Evolutionary conservation across 2,113 vertebrate species (phyloP).

Genomic region (Rhegmatorhina hoffmannsi): DNA sequence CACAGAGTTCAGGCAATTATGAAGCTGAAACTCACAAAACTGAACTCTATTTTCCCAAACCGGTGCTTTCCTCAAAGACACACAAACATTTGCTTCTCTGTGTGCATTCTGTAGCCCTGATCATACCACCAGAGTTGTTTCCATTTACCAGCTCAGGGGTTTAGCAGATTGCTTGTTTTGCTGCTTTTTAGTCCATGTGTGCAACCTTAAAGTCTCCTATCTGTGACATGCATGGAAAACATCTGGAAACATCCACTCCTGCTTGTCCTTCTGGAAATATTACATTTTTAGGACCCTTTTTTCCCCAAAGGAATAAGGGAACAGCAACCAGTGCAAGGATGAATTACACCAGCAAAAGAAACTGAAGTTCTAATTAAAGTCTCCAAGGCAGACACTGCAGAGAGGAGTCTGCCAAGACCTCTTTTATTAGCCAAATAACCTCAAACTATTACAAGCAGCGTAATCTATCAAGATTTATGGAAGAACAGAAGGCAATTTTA

Average conservation of each 20-base stretch:
- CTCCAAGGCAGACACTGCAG: background rate
- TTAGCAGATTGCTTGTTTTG: background rate
- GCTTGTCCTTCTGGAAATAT: background rate
- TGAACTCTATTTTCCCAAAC: background rate
- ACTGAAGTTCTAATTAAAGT: background rate
- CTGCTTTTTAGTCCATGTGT: background rate
- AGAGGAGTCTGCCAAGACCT: conserved; percentile 3
- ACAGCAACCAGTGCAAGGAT: background rate
- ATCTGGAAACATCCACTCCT: background rate
- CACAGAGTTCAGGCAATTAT: background rate
- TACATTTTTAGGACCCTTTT: background rate
- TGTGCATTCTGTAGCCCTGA: background rate
- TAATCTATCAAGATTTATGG: background rate
- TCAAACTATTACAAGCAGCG: background rate
- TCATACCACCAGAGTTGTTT: background rate
- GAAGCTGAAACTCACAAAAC: background rate
- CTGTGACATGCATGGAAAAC: background rate
- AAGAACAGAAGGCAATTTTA: conserved; percentile 19
- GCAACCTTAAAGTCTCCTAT: background rate
- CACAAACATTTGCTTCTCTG: background rate
- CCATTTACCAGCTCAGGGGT: background rate
- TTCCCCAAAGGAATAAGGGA: background rate
- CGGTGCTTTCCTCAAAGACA: background rate
- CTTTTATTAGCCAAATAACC: conserved; percentile 6
- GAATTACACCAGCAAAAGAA: background rate